Base-by-base conservation (phyloP, 2,888 invertebrate genomes). In the Escarpia spicata region DNA sequence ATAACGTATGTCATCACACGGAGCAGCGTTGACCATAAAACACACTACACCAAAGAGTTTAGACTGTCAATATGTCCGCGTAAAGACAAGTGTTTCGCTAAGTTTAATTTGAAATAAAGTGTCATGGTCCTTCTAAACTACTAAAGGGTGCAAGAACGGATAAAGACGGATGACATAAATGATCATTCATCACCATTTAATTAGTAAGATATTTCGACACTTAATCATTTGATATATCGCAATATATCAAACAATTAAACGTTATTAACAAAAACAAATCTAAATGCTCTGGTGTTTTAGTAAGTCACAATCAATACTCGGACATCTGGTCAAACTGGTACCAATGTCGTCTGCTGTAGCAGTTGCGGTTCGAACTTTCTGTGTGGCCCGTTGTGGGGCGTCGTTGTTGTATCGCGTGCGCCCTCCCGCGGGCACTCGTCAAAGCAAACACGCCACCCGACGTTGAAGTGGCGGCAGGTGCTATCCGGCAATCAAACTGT, bases 331-430 rank as follows among this genome's bases (percentile, higher is more conserved):
- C 75, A 26, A 75, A 75, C 75, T 6, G 75, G 19, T 26, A 75
- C 75, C 15, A 75, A 75, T 75, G 75, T 75, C 75, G 75, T 75
- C 19, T 75, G 75, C 75, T n/a, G 26, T 3, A 75, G 75, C 75
- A 75, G 1, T 75, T n/a, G 52, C 52, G 52, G 26, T 26, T 75
- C 26, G 26, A 75, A 6, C 75, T 26, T 75, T 75, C 75, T 75
- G 75, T 26, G 75, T 26, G 75, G 19, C 19, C 75, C 75, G 26
- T 26, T 2, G 52, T 2, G 52, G 15, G 52, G 52, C 75, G n/a
- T 75, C n/a, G 75, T 75, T 75, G 75, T 75, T 26, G 75, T 26
- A 75, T 75, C 75, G 75, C 75, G n/a, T 75, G 75, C 75, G 75
- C n/a, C n/a, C n/a, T 75, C 75, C 75, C 26, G 75, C 75, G 75